Base-by-base conservation (phyloP, 2,113 vertebrate genomes). In the Silurus asotus region DNA sequence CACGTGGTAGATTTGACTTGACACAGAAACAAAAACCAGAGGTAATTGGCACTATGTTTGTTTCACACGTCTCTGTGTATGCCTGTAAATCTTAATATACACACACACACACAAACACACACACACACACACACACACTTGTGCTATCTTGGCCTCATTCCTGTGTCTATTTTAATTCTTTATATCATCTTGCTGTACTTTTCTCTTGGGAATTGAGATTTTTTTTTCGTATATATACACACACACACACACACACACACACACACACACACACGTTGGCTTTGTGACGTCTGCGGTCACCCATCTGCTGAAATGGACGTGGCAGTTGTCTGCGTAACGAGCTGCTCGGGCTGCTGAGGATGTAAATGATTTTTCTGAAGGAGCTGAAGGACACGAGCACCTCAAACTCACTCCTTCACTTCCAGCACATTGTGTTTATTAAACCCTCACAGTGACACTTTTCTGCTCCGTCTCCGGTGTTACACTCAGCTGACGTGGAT, bases 11-110 rank as follows among this genome's bases (percentile, higher is more conserved):
- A 92, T 89, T 87, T 69, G 86, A 83, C 85, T 82, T 84, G 55
- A 90, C 82, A 82, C 76, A 88, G 91, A 93, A 93, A 93, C 90
- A 92, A 91, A 92, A 94, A 93, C 88, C 90, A 90, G 78, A 90
- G 65, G 88, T 93, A 92, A 94, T 94, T 92, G 92, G 87, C 76
- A 80, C 72, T 84, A 81, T 81, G 87, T 5, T 92, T 84, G 87
- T 85, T 88, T 90, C 87, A 76, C 28, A 81, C 89, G 86, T 92
- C 28, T 87, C 75, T 77, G 79, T 2, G 1, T 84, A 83, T 82
- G 85, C 72, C 80, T 85, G 61, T 85, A 87, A 87, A 85, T 84
- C 79, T 84, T 72, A 56, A 51, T 53, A 49, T 28, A 59, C 58
- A 64, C 61, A 64, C 61, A 64, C 61, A 64, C 61, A 23, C 61